A percentile compares a stretch with the other conserved stretches of the same genome.
These are phyloP conservation scores for Campoplex nolae DNA, from an alignment of 2,888 invertebrate genomes.

Conservation along the genomic window DNA sequence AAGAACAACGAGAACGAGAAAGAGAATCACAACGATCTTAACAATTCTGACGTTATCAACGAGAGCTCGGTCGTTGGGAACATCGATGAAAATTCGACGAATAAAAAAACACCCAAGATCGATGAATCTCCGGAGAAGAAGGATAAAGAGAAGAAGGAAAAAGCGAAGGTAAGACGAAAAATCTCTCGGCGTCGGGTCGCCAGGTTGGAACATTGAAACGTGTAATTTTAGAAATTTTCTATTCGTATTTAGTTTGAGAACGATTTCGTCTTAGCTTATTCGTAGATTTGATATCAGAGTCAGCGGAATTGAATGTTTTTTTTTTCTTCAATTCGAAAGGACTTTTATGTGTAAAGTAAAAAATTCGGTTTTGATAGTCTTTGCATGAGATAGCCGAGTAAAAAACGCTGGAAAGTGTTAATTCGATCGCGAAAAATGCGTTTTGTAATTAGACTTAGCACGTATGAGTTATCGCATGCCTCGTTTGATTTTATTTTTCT, in stretches of 20 bases:
- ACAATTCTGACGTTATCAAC: constrained; percentile 82
- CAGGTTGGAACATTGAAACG: background rate
- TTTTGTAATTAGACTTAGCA: constrained; percentile 68
- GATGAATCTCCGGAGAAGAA: constrained; percentile 84
- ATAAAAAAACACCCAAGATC: constrained; percentile 80
- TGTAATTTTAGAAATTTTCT: background rate
- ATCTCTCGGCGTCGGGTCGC: background rate
- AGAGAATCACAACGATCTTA: constrained; percentile 85
- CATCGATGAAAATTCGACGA: constrained; percentile 78
- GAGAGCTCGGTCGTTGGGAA: constrained; percentile 79
- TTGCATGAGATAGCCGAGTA: constrained; percentile 25
- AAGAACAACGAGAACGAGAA: constrained; percentile 87
- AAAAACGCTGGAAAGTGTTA: constrained; percentile 54
- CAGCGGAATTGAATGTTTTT: constrained; percentile 8
- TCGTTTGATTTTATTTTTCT: constrained; percentile 83
- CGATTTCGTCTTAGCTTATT: constrained; percentile 39
- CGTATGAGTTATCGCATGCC: constrained; percentile 79
- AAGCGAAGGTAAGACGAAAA: constrained; percentile 84
- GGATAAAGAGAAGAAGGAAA: constrained; percentile 85
- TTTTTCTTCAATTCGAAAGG: background rate
- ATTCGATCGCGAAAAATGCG: constrained; percentile 26
- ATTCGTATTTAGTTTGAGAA: constrained; percentile 3
- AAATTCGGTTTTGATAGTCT: constrained; percentile 20
- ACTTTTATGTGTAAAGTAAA: background rate
- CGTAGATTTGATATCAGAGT: constrained; percentile 48